Conservation (phyloP, 2,113 vertebrate species). For the Tragulus kanchil region DNA sequence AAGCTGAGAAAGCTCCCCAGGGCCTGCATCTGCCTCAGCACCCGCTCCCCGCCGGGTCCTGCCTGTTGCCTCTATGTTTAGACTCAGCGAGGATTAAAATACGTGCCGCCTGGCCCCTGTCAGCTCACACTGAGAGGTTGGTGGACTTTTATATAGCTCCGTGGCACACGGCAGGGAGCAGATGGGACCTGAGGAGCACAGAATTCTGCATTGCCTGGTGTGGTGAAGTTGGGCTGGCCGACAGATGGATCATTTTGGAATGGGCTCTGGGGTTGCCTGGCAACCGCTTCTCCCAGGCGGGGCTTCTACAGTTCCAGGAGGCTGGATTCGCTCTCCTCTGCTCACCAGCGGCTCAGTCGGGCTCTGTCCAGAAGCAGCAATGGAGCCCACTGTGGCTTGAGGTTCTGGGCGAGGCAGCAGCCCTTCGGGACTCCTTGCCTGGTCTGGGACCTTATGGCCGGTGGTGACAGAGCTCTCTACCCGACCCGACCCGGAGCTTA, state of each 20-base stretch:
- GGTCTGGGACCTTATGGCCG: not conserved
- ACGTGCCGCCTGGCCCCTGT: constrained; percentile 6
- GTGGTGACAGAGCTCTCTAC: not conserved
- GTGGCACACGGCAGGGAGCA: constrained; percentile 54
- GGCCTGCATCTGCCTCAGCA: not conserved
- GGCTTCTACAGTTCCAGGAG: not conserved
- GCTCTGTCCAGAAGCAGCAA: not conserved
- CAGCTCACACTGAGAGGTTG: not conserved
- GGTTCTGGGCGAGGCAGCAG: not conserved
- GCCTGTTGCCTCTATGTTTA: constrained; percentile 77
- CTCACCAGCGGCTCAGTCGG: not conserved
- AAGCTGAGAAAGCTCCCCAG: not conserved
- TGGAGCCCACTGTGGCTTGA: not conserved
- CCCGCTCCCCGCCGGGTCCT: not conserved
- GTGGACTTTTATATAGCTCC: constrained; percentile 62
- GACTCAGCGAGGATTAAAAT: constrained; percentile 56
- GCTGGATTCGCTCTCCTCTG: not conserved
- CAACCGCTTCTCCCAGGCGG: constrained; percentile 57
- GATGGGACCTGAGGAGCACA: constrained; percentile 38
- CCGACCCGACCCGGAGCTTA: not conserved
- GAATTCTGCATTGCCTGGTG: not conserved
- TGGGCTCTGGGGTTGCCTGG: constrained; percentile 60
- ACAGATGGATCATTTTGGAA: constrained; percentile 69
- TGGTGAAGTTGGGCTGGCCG: not conserved
- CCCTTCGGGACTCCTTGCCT: not conserved